phyloP scores from a whole-genome alignment of 2,113 vertebrate species.

The Lutjanus erythropterus region DNA sequence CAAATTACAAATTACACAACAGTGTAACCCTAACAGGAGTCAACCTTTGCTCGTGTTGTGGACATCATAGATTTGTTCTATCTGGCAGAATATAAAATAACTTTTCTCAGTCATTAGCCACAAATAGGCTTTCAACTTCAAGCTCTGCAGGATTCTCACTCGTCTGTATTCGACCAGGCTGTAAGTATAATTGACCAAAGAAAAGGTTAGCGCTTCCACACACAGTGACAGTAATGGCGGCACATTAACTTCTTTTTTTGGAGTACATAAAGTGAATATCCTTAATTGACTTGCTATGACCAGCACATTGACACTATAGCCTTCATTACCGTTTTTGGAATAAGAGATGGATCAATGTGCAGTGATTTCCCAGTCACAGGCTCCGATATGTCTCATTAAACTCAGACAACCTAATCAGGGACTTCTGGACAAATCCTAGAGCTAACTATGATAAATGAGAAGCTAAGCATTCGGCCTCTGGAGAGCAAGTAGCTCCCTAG shows the following conservation, averaged over 20 bases:
- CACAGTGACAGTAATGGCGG: neutral
- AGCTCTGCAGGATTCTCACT: constrained; percentile 10
- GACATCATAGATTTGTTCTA: neutral
- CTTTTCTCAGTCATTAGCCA: constrained; percentile 15
- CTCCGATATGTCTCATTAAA: constrained; percentile 69
- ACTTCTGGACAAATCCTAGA: constrained; percentile 59
- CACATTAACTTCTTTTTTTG: constrained; percentile 6
- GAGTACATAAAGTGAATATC: neutral
- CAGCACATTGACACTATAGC: constrained; percentile 10
- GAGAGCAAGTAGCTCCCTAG: constrained; percentile 4
- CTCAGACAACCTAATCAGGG: constrained; percentile 65
- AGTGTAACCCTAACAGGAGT: too few species aligned
- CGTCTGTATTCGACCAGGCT: constrained; percentile 12
- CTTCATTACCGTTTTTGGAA: constrained; percentile 30
- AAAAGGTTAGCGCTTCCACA: neutral
- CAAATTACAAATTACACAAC: neutral
- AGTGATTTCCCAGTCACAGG: constrained; percentile 49
- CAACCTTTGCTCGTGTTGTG: neutral
- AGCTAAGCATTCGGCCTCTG: constrained; percentile 16
- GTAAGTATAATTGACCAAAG: constrained; percentile 3
- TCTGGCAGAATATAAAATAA: neutral
- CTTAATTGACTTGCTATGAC: constrained; percentile 16
- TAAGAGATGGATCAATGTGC: constrained; percentile 50
- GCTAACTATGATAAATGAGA: constrained; percentile 74
- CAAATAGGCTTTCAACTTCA: constrained; percentile 36